Evolutionary conservation across 2,888 invertebrate species (phyloP).

Genomic region (Pristionchus arcanus): DNA sequence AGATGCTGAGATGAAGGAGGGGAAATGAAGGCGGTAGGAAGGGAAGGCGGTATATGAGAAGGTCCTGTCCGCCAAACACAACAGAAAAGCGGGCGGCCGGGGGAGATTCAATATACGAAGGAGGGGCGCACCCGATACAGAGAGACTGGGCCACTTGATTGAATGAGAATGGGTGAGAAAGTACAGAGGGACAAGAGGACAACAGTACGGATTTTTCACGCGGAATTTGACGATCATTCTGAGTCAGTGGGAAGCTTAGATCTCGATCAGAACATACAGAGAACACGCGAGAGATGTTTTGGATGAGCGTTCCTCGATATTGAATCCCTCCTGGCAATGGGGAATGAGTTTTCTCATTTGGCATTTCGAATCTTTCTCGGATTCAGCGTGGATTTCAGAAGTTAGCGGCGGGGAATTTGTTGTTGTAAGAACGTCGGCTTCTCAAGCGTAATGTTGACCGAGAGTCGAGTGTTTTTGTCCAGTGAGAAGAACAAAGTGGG

Average conservation of each 20-base stretch:
- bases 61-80: slow-evolving; percentile 10
- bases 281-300: slow-evolving; percentile 15
- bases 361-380: background rate
- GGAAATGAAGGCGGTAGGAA: background rate
- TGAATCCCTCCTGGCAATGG: background rate
- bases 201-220: background rate
- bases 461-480: slow-evolving; percentile 34
- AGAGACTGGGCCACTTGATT: background rate
- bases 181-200: background rate
- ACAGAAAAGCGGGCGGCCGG: background rate
- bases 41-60: slow-evolving; percentile 13
- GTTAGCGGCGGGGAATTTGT: background rate
- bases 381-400: background rate
- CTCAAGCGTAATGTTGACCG: slow-evolving; percentile 21
- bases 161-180: slow-evolving; percentile 2
- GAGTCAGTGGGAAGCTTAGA: background rate
- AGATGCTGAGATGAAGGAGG: background rate
- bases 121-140: background rate
- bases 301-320: background rate
- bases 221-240: background rate
- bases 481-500: background rate
- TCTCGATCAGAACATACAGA: background rate
- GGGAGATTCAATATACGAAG: slow-evolving; percentile 32
- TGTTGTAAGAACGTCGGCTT: slow-evolving; percentile 7
- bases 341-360: background rate